These are phyloP conservation scores for Hyles vespertilio DNA, from an alignment of 1,140 invertebrate genomes.

Conservation along the genomic window DNA sequence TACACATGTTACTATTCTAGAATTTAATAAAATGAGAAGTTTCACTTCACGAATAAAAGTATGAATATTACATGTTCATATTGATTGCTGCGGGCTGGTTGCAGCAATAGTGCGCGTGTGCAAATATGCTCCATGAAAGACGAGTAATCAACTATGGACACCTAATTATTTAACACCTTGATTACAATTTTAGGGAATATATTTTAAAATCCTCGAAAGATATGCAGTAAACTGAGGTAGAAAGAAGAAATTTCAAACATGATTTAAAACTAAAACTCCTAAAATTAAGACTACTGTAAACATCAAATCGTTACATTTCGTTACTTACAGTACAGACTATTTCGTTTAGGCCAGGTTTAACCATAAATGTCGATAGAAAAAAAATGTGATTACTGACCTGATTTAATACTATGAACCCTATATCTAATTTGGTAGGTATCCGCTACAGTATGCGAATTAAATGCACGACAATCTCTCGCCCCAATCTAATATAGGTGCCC, in stretches of 20 bases:
- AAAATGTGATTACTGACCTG: constrained; percentile 17
- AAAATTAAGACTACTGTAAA: constrained; percentile 6
- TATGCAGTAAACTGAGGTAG: constrained; percentile 61
- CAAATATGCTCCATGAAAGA: constrained; percentile 17
- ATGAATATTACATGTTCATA: too few relatives aligned
- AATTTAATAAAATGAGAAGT: constrained; percentile 56
- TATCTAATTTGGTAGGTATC: constrained; percentile 40
- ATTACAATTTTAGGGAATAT: background rate
- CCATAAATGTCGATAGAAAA: constrained; percentile 15
- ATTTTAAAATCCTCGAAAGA: constrained; percentile 27
- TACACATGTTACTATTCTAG: constrained; percentile 38
- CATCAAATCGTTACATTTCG: background rate
- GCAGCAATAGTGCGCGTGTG: too few relatives aligned
- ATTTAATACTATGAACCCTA: constrained; percentile 21
- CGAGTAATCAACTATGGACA: constrained; percentile 8
- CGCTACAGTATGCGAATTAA: constrained; percentile 53
- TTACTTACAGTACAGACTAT: too few relatives aligned
- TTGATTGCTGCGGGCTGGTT: too few relatives aligned
- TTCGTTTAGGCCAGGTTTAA: constrained; percentile 23
- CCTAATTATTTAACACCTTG: constrained; percentile 3
- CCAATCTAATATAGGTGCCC: constrained; percentile 27
- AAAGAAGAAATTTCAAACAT: constrained; percentile 19
- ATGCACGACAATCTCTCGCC: constrained; percentile 45
- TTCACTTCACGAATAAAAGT: constrained; percentile 39
- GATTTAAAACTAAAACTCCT: constrained; percentile 5